These are phyloP conservation scores for Chrysodeixis includens DNA, from an alignment of 2,888 invertebrate species.

Conservation along the genomic window DNA sequence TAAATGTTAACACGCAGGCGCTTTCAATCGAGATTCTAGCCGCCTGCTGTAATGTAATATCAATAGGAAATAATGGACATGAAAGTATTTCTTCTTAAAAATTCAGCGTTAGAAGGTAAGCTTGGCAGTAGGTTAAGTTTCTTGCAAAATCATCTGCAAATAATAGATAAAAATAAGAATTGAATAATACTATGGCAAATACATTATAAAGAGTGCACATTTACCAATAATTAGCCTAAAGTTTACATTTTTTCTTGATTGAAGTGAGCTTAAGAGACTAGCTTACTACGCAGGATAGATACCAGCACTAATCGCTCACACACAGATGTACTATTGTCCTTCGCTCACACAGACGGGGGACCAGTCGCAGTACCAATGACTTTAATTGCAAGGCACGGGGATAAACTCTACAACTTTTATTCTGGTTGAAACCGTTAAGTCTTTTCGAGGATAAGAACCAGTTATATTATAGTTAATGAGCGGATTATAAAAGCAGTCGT, in stretches of 20 bases:
- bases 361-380: background rate
- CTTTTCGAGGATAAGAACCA: background rate
- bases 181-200: constrained; percentile 29
- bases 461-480: background rate
- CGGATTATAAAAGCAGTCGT: constrained; percentile 1
- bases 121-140: background rate
- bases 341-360: background rate
- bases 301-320: background rate
- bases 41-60: background rate
- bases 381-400: constrained; percentile 2
- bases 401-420: background rate
- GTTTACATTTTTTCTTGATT: background rate
- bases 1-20: background rate
- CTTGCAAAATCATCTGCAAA: background rate
- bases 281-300: background rate
- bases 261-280: background rate
- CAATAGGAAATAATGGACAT: background rate
- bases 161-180: background rate
- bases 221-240: constrained; percentile 8
- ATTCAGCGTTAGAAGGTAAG: background rate
- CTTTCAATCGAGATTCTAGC: background rate
- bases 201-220: background rate
- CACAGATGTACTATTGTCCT: background rate
- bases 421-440: background rate
- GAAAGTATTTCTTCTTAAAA: background rate